Evolutionary conservation across 30 jellyfish, hydroid and myxozoan species (phyloP), one percentile per base, ranked within the genome.

Genomic region (Phacellophora camtschatica): DNA sequence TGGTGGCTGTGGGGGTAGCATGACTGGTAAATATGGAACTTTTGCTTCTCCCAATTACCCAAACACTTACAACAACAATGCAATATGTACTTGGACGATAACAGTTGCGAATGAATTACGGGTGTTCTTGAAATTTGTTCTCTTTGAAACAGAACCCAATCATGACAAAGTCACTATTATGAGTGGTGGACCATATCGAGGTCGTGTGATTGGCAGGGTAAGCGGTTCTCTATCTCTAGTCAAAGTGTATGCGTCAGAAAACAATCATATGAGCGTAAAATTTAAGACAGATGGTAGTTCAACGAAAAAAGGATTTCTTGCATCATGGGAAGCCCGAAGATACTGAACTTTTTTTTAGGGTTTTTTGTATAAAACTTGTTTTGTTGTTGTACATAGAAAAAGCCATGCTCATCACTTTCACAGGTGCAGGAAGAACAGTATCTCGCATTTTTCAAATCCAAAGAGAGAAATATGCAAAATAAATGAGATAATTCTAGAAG

Each of bases 31-130:
- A 12, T 23, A 28, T 3, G 86, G 86, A 56, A 13, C 29, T 42
- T 73, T 73, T 73, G 62, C 86, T 3, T 73, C 86, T 5, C 72
- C 86, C 1, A 56, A 37, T 20, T 73, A 49, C 64, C 86, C 86
- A 0, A 56, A 49, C n/a, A 3, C 7, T 36, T 49, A 51, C 25
- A 30, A 18, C 5, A 37, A 29, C 45, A 18, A 50, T 37, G 4
- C 8, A 2, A 4, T 10, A 31, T 73, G 86, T 36, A 18, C 6
- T 13, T 73, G 86, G 86, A 73, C 74, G 34, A 73, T 73, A 49
- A 19, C 3, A 11, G 74, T 57, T 5, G 35, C 32, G 29, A 5
- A 20, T 25, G 20, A 30, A 67, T 43, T 49, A 4, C 5, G 23
- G 6, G 15, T 67, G 10, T 20, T 15, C 4, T 8, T 67, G 3